Conservation (phyloP, 2,113 vertebrate genomes). For the Microtus montanus region DNA sequence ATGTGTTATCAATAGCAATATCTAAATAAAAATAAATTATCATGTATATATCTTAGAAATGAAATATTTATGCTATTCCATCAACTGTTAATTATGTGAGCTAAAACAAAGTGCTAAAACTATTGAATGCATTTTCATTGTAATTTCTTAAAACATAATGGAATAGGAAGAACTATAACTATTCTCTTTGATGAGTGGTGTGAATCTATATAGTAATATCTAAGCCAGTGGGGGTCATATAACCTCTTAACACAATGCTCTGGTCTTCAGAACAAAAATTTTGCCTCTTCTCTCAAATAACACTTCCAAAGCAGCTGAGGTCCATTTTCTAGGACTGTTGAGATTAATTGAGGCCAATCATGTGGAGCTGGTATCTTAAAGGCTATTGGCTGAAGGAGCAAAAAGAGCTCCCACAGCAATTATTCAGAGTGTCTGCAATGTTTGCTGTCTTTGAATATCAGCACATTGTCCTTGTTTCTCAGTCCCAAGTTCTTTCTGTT, state of each 20-base stretch:
- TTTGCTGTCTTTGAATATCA: background rate
- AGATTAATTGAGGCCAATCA: too few species aligned
- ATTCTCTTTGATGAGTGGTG: background rate
- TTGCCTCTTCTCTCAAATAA: too few species aligned
- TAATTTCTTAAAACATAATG: background rate
- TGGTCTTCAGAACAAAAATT: background rate
- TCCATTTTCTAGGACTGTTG: too few species aligned
- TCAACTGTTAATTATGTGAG: background rate
- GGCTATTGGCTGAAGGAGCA: too few species aligned
- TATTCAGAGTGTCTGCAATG: background rate
- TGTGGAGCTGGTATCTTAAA: too few species aligned
- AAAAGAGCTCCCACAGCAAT: too few species aligned
- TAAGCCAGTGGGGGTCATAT: background rate
- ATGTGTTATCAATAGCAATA: background rate
- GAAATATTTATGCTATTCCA: background rate
- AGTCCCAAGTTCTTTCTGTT: background rate
- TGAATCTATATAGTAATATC: background rate
- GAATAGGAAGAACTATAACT: background rate
- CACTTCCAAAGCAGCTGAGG: too few species aligned
- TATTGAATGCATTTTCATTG: background rate
- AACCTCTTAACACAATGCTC: background rate
- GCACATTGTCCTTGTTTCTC: background rate
- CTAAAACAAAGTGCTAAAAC: slow-evolving; percentile 17
- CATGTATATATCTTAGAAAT: background rate
- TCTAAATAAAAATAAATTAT: background rate